Base-by-base conservation (phyloP, 2,113 vertebrate genomes). In the Orcinus orca region DNA sequence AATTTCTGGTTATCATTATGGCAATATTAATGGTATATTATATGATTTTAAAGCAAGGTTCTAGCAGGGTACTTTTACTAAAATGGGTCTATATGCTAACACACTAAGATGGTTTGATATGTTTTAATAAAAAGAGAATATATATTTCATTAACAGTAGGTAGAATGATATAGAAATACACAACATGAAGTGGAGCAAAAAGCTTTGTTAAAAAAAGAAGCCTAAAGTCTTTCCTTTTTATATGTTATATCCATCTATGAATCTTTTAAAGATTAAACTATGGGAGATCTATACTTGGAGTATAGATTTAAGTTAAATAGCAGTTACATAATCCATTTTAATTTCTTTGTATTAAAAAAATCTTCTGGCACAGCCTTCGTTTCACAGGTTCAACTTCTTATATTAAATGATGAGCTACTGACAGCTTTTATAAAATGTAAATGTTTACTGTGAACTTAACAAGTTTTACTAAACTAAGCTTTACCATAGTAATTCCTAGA, bases 21-120 rank as follows among this genome's bases (percentile, higher is more conserved):
- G 50, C 26, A 90, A 79, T 50, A 90, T 70, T 70, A 70, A 79
- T 29, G 29, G 20, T 21, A 86, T 3, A 58, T 17, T 55, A 92
- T 63, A 41, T 80, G 71, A 95, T 81, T 86, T 65, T 86, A 92
- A 92, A 81, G 65, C 73, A 91, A 95, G 25, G 20, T 62, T 11
- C 50, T 38, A 77, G 58, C 55, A 86, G 20, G 23, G 20, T 76
- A 82, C 33, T 76, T 62, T 86, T 79, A 77, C 26, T 38, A 71
- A 86, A 91, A 86, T 71, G 4, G 33, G 26, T 85, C 29, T 44
- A 67, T n/a, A 3, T 58, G 63, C 14, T 55, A 86, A 62, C 1
- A 26, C 33, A 55, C 53, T 79, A 84, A 92, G 62, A 87, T 92
- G 55, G 17, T 68, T 44, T 90, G 23, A 44, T 38, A 62, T 1